Evolutionary conservation across 64 coral and sea anemone species (phyloP), one percentile per base, ranked within the genome.

Genomic region (Actinia tenebrosa): DNA sequence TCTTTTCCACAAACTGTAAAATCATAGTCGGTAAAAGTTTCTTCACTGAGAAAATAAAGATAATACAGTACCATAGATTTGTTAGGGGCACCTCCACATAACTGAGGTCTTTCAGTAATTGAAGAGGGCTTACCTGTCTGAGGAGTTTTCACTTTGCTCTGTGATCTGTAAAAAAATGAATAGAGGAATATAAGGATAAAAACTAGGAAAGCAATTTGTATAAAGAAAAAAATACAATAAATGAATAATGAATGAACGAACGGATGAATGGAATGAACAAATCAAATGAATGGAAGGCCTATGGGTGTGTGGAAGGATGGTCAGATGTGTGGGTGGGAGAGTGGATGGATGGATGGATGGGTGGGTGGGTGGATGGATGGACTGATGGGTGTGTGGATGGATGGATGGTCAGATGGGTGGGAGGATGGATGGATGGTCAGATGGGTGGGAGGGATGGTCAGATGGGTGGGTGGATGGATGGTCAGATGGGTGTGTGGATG

Each of bases 1-100:
- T 91, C 90, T 71, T 91, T 91, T 27, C 90, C 90, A 91, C 85
- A 91, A 16, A 91, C 90, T 79, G 80, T 80, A 77, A 91, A 91
- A 14, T 75, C 86, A 22, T 91, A 91, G 0, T 86, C 86, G 25
- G 59, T 82, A 60, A 91, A 91, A 18, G 80, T 72, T 9, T 91
- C 71, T 81, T 91, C 85, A 17, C 56, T 68, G 18, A 47, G 68
- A 80, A 23, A 8, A 72, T 26, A 14, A 72, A 72, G 25, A 72
- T 71, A 71, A 71, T 71, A n/a, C 3, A 66, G 22, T 64, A 64
- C 22, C 3, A 64, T 22, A 66, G 47, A 50, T 58, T 10, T 11
- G 15, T 14, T 13, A 58, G 56, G 10, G 7, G 13, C 7, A 58
- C 1, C 63, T 66, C 11, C 20, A 22, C 3, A 22, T n/a, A 22